These are phyloP conservation scores for Eleginops maclovinus DNA, from an alignment of 2,113 vertebrate species.

Conservation along the genomic window DNA sequence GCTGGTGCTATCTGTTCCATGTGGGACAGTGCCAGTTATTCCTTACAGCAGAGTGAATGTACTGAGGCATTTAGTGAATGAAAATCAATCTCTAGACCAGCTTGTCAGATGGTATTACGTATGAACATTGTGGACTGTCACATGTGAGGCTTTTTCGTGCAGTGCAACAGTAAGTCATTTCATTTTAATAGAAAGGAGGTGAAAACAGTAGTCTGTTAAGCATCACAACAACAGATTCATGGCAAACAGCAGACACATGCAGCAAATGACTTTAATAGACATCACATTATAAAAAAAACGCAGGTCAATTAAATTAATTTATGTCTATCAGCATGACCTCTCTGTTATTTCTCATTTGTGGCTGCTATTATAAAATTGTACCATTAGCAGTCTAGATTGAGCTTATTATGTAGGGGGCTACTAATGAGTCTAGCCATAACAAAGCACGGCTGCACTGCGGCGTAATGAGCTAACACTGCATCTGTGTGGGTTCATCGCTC, in stretches of 20 bases:
- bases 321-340: constrained; percentile 3
- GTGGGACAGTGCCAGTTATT: constrained; percentile 57
- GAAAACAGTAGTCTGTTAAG: background rate
- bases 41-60: constrained; percentile 40
- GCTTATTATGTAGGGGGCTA: constrained; percentile 17
- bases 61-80: constrained; percentile 46
- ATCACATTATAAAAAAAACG: constrained; percentile 28
- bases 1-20: constrained; percentile 54
- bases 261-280: background rate
- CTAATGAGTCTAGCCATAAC: constrained; percentile 46
- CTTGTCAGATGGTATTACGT: constrained; percentile 26
- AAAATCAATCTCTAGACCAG: constrained; percentile 32
- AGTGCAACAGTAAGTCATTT: background rate
- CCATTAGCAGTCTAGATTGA: constrained; percentile 37
- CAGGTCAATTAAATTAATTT: constrained; percentile 14
- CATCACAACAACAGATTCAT: background rate
- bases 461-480: constrained; percentile 36
- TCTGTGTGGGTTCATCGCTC: constrained; percentile 17
- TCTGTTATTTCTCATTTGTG: constrained; percentile 28
- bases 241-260: background rate
- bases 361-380: constrained; percentile 32
- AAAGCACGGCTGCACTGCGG: constrained; percentile 12
- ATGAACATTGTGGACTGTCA: background rate
- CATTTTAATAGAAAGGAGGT: background rate
- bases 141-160: constrained; percentile 20